A percentile compares a stretch with the other conserved stretches of the same genome.
Conservation (phyloP, 2,888 invertebrate species). For the Caenorhabditis imperialis region DNA sequence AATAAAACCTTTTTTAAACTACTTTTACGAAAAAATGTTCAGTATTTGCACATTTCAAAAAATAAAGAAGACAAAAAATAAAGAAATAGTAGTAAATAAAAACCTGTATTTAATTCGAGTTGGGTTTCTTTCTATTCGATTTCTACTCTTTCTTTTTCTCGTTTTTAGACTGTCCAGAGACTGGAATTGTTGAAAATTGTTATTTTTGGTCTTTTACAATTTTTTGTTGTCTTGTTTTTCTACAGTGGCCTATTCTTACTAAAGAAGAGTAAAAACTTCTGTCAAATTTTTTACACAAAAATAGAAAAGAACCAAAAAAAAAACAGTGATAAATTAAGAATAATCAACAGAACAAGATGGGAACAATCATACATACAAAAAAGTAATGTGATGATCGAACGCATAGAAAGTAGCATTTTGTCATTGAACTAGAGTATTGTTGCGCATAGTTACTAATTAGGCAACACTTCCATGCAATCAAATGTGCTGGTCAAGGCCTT, state of each 20-base stretch:
- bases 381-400: no score
- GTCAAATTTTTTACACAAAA: conserved; percentile 43
- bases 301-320: conserved; percentile 6
- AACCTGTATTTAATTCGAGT: conserved; percentile 60
- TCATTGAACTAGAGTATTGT: no score
- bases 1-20: no score
- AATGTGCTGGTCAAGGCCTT: no score
- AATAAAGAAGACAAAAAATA: conserved; percentile 9
- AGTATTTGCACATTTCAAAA: no score
- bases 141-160: conserved; percentile 31
- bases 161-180: conserved; percentile 5
- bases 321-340: conserved; percentile 4
- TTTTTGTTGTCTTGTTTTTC: conserved; percentile 26
- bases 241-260: neutral
- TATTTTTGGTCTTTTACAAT: conserved; percentile 19
- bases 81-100: conserved; percentile 42
- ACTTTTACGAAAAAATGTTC: no score
- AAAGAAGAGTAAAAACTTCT: conserved; percentile 9
- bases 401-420: no score
- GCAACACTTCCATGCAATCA: no score
- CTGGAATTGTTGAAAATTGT: neutral
- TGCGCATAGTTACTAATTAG: no score
- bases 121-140: conserved; percentile 39
- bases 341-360: neutral
- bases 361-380: neutral